Evolutionary conservation across 1,140 invertebrate species (phyloP), one percentile per base, ranked within the genome.

Genomic region (Teleogryllus occipitalis): DNA sequence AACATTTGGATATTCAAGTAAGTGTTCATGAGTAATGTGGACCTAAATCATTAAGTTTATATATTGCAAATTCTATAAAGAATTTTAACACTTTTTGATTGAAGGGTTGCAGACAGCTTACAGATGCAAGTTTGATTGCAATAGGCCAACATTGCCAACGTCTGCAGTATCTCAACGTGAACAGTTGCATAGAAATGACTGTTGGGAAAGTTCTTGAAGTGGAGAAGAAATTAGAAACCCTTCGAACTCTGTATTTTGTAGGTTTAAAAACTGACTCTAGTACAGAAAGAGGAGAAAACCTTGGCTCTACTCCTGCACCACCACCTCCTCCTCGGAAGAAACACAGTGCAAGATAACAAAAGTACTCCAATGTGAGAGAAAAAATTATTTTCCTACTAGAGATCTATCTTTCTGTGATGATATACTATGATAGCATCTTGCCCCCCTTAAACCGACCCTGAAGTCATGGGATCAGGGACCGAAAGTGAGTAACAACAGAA

Each of bases 41-140:
- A 47, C 48, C 48, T 75, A 72, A 73, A 48, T 79, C 46, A 76
- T 47, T 74, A 21, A 39, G 27, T 39, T 39, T 39, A 39, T 5
- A 39, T 39, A 5, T 39, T 0, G 10, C 47, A 15, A 18, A 72
- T 47, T 75, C 47, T 21, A 14, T 54, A 74, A 80, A 47, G 8
- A 74, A 6, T 75, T n/a, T 49, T 76, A 10, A 77, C 49, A 75
- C 79, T 80, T 82, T 82, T 77, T 78, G 81, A 89, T 7, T 88
- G 27, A 39, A 92, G 87, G 89, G 89, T 76, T 93, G 92, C 85
- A 90, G 89, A 81, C 88, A 90, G 82, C 82, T 94, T 21, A 93
- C 92, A 0, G 89, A 93, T 83, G 87, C 88, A 80, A 88, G 88
- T 54, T 84, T 93, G 21, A 87, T 90, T 79, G 87, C 88, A 27